Evolutionary conservation across 2,113 vertebrate genomes (phyloP).

Genomic region (Hassar affinis): DNA sequence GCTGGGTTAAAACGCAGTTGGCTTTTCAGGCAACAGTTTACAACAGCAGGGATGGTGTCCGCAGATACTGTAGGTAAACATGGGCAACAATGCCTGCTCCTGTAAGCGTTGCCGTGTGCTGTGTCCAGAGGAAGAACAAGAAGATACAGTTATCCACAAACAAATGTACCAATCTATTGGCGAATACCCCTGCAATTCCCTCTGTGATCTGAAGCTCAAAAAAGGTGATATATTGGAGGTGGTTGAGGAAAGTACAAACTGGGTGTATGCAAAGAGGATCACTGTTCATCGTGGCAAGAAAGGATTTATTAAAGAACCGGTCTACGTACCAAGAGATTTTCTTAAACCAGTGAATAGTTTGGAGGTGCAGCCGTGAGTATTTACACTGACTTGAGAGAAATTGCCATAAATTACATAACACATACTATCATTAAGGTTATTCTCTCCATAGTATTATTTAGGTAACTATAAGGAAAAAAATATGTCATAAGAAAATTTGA

Average conservation of each 20-base stretch:
- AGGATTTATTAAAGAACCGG: background rate
- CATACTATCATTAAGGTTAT: background rate
- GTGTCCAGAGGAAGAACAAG: background rate
- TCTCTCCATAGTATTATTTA: background rate
- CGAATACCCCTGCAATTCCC: constrained; percentile 26
- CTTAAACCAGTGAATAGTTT: constrained; percentile 50
- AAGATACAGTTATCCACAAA: background rate
- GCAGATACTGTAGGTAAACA: background rate
- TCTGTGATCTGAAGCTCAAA: constrained; percentile 37
- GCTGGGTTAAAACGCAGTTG: background rate
- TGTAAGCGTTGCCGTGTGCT: constrained; percentile 4
- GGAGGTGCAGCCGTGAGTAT: constrained; percentile 58
- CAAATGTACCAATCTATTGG: constrained; percentile 14
- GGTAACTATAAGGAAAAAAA: background rate
- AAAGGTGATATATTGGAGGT: constrained; percentile 56
- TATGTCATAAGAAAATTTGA: too few species aligned
- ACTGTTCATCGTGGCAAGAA: background rate
- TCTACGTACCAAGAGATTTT: constrained; percentile 50
- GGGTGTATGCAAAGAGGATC: constrained; percentile 50
- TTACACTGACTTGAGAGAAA: background rate
- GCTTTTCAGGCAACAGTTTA: background rate
- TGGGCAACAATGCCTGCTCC: constrained; percentile 34
- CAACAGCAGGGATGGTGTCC: constrained; percentile 6
- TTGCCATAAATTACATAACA: background rate
- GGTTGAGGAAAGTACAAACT: constrained; percentile 30